phyloP scores from a whole-genome alignment of 2,113 vertebrate species.

The Chaenocephalus aceratus region DNA sequence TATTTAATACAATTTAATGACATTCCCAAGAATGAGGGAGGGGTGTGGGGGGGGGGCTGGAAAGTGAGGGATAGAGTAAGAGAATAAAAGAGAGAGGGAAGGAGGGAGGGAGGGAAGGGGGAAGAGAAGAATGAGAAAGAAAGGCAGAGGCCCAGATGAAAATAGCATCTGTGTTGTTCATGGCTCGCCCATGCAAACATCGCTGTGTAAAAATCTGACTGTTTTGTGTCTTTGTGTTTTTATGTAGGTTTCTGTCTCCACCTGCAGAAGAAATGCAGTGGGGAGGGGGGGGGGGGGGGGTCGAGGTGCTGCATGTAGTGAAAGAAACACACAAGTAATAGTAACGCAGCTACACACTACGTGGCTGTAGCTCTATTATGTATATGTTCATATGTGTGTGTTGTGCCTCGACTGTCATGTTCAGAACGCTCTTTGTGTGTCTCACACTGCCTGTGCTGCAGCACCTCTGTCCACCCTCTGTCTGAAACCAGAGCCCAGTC shows the following conservation, averaged over 20 bases:
- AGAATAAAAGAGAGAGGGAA: constrained; percentile 79
- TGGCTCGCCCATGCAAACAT: constrained; percentile 92
- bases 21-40: constrained; percentile 90
- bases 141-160: constrained; percentile 92
- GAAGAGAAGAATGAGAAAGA: constrained; percentile 50
- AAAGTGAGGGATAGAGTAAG: constrained; percentile 48
- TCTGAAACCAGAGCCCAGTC: too few species aligned
- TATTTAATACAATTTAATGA: constrained; percentile 99
- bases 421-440: too few species aligned
- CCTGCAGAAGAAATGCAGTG: constrained; percentile 24
- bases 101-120: constrained; percentile 71
- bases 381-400: too few species aligned
- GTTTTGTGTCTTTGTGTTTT: constrained; percentile 50
- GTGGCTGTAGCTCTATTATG: too few species aligned
- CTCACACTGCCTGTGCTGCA: too few species aligned
- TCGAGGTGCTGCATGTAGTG: background rate
- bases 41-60: background rate
- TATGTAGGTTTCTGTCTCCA: constrained; percentile 20
- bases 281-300: constrained; percentile 34
- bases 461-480: too few species aligned
- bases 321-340: background rate
- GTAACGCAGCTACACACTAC: background rate
- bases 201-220: constrained; percentile 89
- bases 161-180: constrained; percentile 97
- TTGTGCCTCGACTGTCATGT: too few species aligned